Evolutionary conservation across 2,797 vertebrate genomes (phyloP).

Genomic region (Ataeniobius toweri): DNA sequence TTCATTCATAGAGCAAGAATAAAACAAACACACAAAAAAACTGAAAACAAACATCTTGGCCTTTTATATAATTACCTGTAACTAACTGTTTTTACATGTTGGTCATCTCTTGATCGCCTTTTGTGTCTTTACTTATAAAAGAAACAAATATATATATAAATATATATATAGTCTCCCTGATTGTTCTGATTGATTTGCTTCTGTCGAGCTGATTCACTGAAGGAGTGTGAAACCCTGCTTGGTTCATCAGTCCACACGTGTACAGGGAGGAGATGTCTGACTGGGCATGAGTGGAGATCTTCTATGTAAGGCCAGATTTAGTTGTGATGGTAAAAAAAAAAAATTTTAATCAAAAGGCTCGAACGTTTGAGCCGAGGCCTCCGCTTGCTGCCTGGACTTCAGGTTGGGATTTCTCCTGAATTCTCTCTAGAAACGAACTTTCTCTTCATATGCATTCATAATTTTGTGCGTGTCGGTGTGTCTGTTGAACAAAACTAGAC

Average conservation of each 20-base stretch:
- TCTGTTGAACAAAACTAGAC: conserved; percentile 82
- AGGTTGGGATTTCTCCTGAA: conserved; percentile 61
- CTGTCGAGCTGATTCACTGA: conserved; percentile 72
- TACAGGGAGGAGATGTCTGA: conserved; percentile 67
- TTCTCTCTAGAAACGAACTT: conserved; percentile 70
- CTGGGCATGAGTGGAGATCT: conserved; percentile 59
- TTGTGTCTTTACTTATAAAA: conserved; percentile 85
- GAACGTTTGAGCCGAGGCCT: conserved; percentile 42
- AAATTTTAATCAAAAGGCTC: conserved; percentile 15
- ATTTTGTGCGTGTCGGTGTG: conserved; percentile 80
- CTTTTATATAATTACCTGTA: conserved; percentile 86
- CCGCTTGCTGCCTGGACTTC: conserved; percentile 48
- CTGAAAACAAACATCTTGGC: conserved; percentile 71
- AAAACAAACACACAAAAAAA: conserved; percentile 44
- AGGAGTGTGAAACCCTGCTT: conserved; percentile 69
- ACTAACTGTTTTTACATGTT: conserved; percentile 85
- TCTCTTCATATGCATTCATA: conserved; percentile 78
- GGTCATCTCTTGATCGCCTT: conserved; percentile 84
- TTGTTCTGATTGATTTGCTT: conserved; percentile 71
- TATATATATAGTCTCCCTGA: conserved; percentile 76
- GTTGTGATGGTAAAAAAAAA: conserved; percentile 53
- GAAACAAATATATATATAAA: conserved; percentile 74
- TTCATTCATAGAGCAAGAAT: conserved; percentile 81
- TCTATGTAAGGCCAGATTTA: conserved; percentile 55
- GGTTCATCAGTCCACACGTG: conserved; percentile 60